phyloP scores from a whole-genome alignment of 2,113 vertebrate species.

The Pao palembangensis region DNA sequence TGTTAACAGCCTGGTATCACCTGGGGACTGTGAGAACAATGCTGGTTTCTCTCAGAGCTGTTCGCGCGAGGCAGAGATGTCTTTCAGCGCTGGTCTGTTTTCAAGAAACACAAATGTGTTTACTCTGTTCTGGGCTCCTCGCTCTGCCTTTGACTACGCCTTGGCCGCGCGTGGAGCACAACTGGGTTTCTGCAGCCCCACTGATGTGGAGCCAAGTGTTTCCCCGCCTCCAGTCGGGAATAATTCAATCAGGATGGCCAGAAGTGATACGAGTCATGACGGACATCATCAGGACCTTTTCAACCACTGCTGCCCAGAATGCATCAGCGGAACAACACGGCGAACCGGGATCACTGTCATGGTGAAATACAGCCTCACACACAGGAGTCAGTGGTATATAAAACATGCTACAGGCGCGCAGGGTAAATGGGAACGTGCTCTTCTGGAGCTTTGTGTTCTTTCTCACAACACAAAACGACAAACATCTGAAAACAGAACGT shows the following conservation, averaged over 20 bases:
- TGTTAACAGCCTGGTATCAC: constrained; percentile 39
- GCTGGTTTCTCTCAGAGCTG: constrained; percentile 63
- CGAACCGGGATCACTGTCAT: constrained; percentile 32
- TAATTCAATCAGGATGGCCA: constrained; percentile 44
- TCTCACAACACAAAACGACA: constrained; percentile 10
- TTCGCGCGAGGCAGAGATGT: constrained; percentile 49
- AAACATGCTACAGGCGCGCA: background rate
- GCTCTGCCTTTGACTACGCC: constrained; percentile 16
- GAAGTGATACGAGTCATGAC: constrained; percentile 43
- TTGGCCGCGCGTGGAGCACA: constrained; percentile 51
- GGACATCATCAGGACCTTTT: constrained; percentile 29
- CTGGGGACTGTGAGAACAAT: constrained; percentile 41
- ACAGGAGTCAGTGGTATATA: constrained; percentile 15
- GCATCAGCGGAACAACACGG: constrained; percentile 8
- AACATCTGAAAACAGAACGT: too few relatives aligned
- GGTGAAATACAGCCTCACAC: background rate
- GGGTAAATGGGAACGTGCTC: background rate
- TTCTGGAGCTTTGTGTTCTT: constrained; percentile 9
- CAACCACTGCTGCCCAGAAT: constrained; percentile 23
- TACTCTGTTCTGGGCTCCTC: constrained; percentile 39
- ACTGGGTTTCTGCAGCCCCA: constrained; percentile 42
- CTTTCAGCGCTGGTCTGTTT: constrained; percentile 53
- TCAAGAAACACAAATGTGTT: constrained; percentile 62
- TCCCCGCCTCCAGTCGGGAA: constrained; percentile 39
- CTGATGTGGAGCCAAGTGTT: constrained; percentile 46